Base-by-base conservation (phyloP, 2,888 invertebrate species). In the Diadegma fenestrale region DNA sequence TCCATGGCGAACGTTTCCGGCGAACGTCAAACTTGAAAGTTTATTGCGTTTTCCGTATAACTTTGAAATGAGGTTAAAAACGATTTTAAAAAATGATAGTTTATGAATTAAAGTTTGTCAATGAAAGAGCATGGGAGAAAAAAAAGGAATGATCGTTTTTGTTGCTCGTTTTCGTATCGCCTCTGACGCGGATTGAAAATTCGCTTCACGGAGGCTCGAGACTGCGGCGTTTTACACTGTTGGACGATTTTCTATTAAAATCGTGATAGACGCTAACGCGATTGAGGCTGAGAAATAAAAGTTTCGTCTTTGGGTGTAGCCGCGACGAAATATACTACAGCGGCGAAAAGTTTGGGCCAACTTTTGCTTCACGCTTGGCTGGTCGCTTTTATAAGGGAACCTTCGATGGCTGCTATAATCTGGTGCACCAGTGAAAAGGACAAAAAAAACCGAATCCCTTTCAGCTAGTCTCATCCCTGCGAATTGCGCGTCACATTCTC, bases 331-430 rank as follows among this genome's bases (percentile, higher is more conserved):
- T 66, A 80, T 43, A 26, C 58, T 58, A 58, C 26, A 61, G 75
- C 33, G 48, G 51, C 66, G 51, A 43, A 80, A 78, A 86, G 76
- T 86, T 85, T 85, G 14, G 68, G 76, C 66, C 68, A 80, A 85
- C 71, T 80, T 84, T 71, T 37, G 48, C 66, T 71, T 37, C 51
- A 64, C 64, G 64, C 80, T 73, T 64, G 37, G 71, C 73, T 73
- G 80, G 48, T 82, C 77, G 73, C 72, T 73, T 80, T 83, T 77
- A 83, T 86, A 77, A 85, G 80, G 80, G 85, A 77, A 83, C 78
- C 86, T 69, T 80, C 82, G 79, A 86, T 80, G 80, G 51, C 82
- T 63, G 71, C 76, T 45, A 58, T 72, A 68, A 71, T 76, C 75
- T 51, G 64, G 69, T 58, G 63, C 41, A 48, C 43, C 41, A 69